Base-by-base conservation (phyloP, 1,140 invertebrate genomes). In the Ericerus pela region DNA sequence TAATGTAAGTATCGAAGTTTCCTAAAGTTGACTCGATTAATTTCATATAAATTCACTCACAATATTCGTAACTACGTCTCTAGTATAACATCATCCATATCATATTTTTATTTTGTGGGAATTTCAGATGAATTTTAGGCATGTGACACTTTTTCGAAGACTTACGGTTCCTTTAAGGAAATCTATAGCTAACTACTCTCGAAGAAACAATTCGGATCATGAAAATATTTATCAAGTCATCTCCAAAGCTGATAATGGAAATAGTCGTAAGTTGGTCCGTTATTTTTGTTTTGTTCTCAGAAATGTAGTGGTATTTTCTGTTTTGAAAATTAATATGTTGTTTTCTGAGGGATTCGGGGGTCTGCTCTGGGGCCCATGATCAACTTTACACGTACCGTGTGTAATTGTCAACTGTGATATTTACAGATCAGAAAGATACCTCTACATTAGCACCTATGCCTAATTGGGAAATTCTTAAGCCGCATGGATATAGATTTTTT, bases 401-500 rank as follows among this genome's bases (percentile, higher is more conserved):
- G 8, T 33, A 8, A 33, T 33, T n/a, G n/a, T 33, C 8, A 33
- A 10, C n/a, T 33, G n/a, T n/a, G n/a, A n/a, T 10, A 33, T 33
- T 3, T 4, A 38, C 14, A 38, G 36, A 38, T 38, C 14, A 16
- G 4, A 18, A 47, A 5, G 16, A 14, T 22, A 47, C 22, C 12
- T 47, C 16, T 47, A 24, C 16, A 24, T 14, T 47, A 22, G 41
- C 16, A 14, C 41, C 41, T 8, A 16, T 47, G 10, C 72, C 73
- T 1, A 78, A 79, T 53, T 79, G 77, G 77, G 76, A 79, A 58
- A 61, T 80, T 14, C 65, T 85, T 24, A 76, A 76, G 28, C 75
- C 77, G 0, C 67, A 72, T 51, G 80, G 82, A 43, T 77, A 77
- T 59, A 70, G 82, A 37, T 80, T 85, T 66, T 80, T 78, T 58